Percentiles rank a stretch among this genome's conserved stretches.
Evolutionary conservation across 2,113 vertebrate species (phyloP).

Genomic region (Aspiorhynchus laticeps): DNA sequence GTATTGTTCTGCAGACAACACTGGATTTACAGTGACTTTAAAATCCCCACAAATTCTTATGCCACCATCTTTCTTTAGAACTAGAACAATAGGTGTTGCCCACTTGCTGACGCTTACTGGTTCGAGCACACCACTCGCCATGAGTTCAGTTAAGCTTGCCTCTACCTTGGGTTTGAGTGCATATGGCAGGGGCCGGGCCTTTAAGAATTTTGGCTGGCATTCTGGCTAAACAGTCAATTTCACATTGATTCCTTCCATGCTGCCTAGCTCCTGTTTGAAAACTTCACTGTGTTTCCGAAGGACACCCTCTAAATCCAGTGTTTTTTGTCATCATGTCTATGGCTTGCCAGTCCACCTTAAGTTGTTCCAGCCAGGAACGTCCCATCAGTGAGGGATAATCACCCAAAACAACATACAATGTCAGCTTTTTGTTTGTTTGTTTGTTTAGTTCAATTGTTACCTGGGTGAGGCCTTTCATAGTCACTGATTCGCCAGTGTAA

Average conservation of each 20-base stretch:
- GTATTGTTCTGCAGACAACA: too few relatives aligned
- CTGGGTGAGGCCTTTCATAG: background rate
- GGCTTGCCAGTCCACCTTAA: background rate
- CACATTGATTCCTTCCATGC: background rate
- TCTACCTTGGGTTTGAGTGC: too few relatives aligned
- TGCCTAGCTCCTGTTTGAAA: background rate
- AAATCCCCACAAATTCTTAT: background rate
- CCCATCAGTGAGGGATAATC: background rate
- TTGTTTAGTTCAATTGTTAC: background rate
- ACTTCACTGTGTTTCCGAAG: background rate
- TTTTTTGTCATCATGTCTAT: background rate
- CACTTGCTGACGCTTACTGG: background rate
- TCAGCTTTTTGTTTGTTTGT: conserved; percentile 3
- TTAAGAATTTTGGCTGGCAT: background rate
- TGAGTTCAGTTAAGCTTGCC: too few relatives aligned
- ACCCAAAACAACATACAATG: conserved; percentile 1
- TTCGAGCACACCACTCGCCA: background rate
- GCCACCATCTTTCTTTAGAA: background rate
- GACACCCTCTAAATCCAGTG: background rate
- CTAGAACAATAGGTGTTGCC: background rate
- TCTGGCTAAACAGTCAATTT: background rate
- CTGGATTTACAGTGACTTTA: too few relatives aligned
- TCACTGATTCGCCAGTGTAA: background rate
- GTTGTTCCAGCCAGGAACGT: background rate
- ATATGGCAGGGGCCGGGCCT: background rate